These are phyloP conservation scores for Limnodromus scolopaceus DNA, from an alignment of 2,797 vertebrate species.

Conservation along the genomic window DNA sequence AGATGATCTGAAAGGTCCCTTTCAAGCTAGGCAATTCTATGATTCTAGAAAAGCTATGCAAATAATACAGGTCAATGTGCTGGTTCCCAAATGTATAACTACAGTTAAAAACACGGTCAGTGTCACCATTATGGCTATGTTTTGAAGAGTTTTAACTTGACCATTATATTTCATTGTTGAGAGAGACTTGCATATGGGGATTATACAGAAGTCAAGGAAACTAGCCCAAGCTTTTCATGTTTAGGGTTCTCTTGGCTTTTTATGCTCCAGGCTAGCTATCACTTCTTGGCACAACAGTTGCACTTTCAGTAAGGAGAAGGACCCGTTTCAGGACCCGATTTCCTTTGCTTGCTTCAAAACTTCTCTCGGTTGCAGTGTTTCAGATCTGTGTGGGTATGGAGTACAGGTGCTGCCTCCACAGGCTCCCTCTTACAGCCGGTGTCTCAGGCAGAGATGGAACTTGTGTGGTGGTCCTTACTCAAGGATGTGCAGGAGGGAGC, in stretches of 20 bases:
- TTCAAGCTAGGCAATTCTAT: too few relatives aligned
- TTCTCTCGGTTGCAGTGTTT: not conserved
- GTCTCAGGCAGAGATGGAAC: not conserved
- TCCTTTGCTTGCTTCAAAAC: not conserved
- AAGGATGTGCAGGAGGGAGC: not conserved
- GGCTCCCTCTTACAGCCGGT: not conserved
- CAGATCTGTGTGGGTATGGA: accelerated
- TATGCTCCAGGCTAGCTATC: not conserved
- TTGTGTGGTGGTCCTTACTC: accelerated
- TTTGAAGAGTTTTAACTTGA: not conserved
- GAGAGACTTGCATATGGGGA: not conserved
- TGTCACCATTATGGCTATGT: not conserved
- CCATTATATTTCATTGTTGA: not conserved
- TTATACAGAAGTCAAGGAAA: not conserved
- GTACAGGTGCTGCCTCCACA: not conserved
- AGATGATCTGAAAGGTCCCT: too few relatives aligned
- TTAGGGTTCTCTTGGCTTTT: not conserved
- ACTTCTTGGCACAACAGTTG: not conserved
- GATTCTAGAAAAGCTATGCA: not conserved
- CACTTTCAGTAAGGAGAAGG: not conserved
- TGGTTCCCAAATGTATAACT: not conserved
- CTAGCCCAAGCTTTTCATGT: not conserved
- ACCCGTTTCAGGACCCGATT: not conserved
- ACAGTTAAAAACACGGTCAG: not conserved
- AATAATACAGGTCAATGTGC: not conserved